These are phyloP conservation scores for Aricia artaxerxes DNA, from an alignment of 2,888 invertebrate species.

Conservation along the genomic window DNA sequence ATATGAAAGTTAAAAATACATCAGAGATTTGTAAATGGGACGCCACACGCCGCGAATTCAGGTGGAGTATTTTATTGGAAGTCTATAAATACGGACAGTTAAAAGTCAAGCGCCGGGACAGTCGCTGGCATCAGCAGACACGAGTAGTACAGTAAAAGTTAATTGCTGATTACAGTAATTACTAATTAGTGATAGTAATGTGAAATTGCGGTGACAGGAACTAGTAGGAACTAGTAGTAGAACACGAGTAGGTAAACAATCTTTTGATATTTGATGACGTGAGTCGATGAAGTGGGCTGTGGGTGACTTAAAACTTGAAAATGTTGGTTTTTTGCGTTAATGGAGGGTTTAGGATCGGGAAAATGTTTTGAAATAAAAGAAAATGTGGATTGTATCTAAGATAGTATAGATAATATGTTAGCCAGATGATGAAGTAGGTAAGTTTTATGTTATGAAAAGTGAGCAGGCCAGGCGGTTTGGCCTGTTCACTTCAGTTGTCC, in stretches of 20 bases:
- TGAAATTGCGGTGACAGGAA: background rate
- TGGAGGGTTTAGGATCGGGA: too few relatives aligned
- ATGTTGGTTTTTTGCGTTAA: too few relatives aligned
- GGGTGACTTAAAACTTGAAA: too few relatives aligned
- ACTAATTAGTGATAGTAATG: background rate
- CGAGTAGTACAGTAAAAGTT: conserved; percentile 7
- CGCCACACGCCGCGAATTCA: conserved; percentile 32
- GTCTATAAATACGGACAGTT: conserved; percentile 39
- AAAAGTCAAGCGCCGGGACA: conserved; percentile 39
- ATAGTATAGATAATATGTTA: too few relatives aligned
- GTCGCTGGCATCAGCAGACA: background rate
- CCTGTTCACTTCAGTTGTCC: too few relatives aligned
- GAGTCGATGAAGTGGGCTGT: too few relatives aligned
- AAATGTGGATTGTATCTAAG: too few relatives aligned
- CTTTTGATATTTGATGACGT: background rate
- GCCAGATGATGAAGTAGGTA: too few relatives aligned
- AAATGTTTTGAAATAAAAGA: too few relatives aligned
- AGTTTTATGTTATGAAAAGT: too few relatives aligned
- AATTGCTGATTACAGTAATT: background rate
- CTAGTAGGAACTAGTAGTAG: too few relatives aligned
- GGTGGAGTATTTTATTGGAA: conserved; percentile 36
- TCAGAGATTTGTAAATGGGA: conserved; percentile 22
- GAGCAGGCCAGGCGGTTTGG: too few relatives aligned
- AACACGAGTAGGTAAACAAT: background rate
- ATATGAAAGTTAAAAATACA: conserved; percentile 22